These are phyloP conservation scores for Stratiomys singularior DNA, from an alignment of 2,888 invertebrate genomes.

Conservation along the genomic window DNA sequence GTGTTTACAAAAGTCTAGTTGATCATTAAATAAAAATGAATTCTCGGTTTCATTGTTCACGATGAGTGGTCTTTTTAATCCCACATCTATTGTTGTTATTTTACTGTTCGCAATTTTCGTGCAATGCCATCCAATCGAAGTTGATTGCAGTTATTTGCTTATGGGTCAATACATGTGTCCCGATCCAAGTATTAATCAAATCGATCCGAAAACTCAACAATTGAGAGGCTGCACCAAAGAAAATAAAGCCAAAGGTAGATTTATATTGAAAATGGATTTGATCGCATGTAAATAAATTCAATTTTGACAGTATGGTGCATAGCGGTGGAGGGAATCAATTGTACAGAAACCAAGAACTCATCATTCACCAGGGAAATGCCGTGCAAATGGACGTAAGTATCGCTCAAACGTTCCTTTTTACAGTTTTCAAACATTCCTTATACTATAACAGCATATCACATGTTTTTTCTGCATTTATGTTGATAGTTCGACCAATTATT, in stretches of 20 bases:
- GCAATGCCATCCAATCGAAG: slow-evolving; percentile 55
- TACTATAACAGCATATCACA: too few relatives aligned
- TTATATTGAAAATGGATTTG: not conserved
- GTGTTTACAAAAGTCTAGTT: not conserved
- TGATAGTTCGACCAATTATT: too few relatives aligned
- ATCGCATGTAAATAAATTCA: not conserved
- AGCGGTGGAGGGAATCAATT: slow-evolving; percentile 84
- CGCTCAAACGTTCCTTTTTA: too few relatives aligned
- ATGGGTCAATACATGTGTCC: slow-evolving; percentile 87
- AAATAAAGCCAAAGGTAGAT: slow-evolving; percentile 80
- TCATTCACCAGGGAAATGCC: slow-evolving; percentile 84
- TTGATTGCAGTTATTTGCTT: slow-evolving; percentile 78
- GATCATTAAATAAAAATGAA: slow-evolving; percentile 19
- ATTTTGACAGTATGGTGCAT: slow-evolving; percentile 79
- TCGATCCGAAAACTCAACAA: slow-evolving; percentile 91
- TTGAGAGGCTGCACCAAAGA: slow-evolving; percentile 81
- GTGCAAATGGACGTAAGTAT: slow-evolving; percentile 94
- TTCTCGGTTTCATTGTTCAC: not conserved
- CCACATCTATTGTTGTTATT: slow-evolving; percentile 4
- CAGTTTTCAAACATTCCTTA: too few relatives aligned
- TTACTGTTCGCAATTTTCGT: slow-evolving; percentile 18
- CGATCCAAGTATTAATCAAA: slow-evolving; percentile 78
- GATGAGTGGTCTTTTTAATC: slow-evolving; percentile 32
- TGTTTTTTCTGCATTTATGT: too few relatives aligned
- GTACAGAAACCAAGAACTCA: slow-evolving; percentile 80